These are phyloP conservation scores for Trematocara stigmaticum DNA, from an alignment of 2,113 vertebrate species.

Conservation along the genomic window DNA sequence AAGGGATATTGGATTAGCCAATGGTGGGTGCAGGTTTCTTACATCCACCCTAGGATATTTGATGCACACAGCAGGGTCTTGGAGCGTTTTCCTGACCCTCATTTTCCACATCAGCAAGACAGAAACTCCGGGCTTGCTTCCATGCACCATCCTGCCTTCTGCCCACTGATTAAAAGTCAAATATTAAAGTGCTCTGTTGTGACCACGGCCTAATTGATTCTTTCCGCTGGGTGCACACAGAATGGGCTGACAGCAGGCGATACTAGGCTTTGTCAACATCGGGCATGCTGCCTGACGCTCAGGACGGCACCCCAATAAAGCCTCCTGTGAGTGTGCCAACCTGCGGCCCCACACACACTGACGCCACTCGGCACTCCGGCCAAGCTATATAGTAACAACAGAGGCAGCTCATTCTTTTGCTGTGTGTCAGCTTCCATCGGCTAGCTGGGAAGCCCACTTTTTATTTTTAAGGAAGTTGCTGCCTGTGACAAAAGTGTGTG, in stretches of 20 bases:
- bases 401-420: slow-evolving; percentile 40
- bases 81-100: slow-evolving; percentile 26
- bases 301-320: slow-evolving; percentile 59
- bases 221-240: slow-evolving; percentile 65
- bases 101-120: slow-evolving; percentile 57
- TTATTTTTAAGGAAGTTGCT: slow-evolving; percentile 26
- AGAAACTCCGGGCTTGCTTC: slow-evolving; percentile 37
- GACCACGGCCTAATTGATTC: slow-evolving; percentile 71
- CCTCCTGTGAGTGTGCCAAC: slow-evolving; percentile 54
- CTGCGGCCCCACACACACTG: slow-evolving; percentile 60
- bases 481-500: neutral
- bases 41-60: neutral
- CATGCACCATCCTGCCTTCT: slow-evolving; percentile 34
- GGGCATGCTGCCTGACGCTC: slow-evolving; percentile 64
- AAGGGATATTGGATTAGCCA: slow-evolving; percentile 11
- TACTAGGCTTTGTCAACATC: slow-evolving; percentile 73
- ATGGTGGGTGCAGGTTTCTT: neutral
- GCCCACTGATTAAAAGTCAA: slow-evolving; percentile 68
- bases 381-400: slow-evolving; percentile 39
- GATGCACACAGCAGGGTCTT: neutral
- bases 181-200: slow-evolving; percentile 74
- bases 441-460: slow-evolving; percentile 30
- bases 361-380: slow-evolving; percentile 22
- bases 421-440: slow-evolving; percentile 34
- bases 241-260: slow-evolving; percentile 75